phyloP scores from a whole-genome alignment of 2,797 vertebrate genomes.

The Carapus acus region DNA sequence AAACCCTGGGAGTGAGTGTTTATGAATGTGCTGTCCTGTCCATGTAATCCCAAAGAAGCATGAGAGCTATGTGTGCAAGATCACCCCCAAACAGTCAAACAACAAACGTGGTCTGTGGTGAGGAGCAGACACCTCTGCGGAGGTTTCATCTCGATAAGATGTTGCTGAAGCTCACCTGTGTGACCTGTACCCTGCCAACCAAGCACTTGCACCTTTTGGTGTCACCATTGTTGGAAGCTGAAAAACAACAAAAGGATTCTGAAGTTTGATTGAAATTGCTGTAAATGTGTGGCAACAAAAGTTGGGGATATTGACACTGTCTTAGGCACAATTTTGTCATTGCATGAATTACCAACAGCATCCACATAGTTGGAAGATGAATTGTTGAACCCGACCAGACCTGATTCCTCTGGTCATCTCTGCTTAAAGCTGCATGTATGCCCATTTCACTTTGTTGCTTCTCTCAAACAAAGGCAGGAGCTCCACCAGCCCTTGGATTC shows the following conservation, averaged over 20 bases:
- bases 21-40: conserved; percentile 2
- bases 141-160: background rate
- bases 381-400: background rate
- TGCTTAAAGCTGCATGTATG: background rate
- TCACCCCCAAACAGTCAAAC: background rate
- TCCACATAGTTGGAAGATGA: background rate
- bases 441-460: background rate
- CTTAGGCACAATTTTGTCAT: background rate
- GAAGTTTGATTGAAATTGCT: background rate
- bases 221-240: background rate
- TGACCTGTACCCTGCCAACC: background rate
- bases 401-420: background rate
- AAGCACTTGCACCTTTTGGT: background rate
- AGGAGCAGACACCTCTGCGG: too few species aligned
- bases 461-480: background rate
- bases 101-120: background rate
- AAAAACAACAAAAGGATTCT: background rate
- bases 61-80: too few species aligned
- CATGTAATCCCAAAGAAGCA: background rate
- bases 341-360: background rate
- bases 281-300: background rate
- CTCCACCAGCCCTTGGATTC: too few species aligned
- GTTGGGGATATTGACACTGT: background rate
- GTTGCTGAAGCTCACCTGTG: background rate
- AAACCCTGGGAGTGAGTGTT: background rate